Base-by-base conservation (phyloP, 2,888 invertebrate species). In the Meteorus cinctellus region DNA sequence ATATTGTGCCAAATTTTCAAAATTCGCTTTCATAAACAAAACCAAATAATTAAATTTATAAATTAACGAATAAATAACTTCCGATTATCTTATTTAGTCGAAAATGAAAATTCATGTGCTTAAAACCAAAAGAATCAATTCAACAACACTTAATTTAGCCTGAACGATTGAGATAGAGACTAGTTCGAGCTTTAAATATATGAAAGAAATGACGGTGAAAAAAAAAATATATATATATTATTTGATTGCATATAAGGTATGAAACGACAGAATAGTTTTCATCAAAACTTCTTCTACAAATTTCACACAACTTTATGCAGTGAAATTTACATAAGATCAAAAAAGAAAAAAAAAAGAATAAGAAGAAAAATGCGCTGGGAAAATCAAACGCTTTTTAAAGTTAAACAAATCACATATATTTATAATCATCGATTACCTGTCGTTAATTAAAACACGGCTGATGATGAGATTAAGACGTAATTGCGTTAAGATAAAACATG, bases 351-450 rank as follows among this genome's bases (percentile, higher is more conserved):
- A 76, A 72, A 83, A 77, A 34, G 34, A 27, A 48, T 65, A 48
- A 31, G 29, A 16, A 73, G 76, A 70, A 83, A 75, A 81, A 84
- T 81, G 84, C 80, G 84, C 84, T 85, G 86, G 86, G 86, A 84
- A 86, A 85, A 86, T 81, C 81, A 86, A 85, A 84, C 86, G 86
- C 86, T 86, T 86, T 86, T 81, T 84, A 85, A 84, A 73, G 80
- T 79, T 75, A 73, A 75, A 73, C 74, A 48, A 63, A 48, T n/a
- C 16, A 48, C 6, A 48, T 48, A 55, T 55, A 55, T 65, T 36
- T 60, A 62, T 62, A 71, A 51, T 70, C 34, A 55, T 70, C 24
- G 51, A 59, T 59, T 34, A 59, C 12, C n/a, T 14, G 24, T 19
- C 12, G 19, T 59, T 29, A 34, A 24, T 59, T 1, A 36, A 71